phyloP scores from a whole-genome alignment of 2,888 invertebrate species.

The Siphonodentalium dalli region DNA sequence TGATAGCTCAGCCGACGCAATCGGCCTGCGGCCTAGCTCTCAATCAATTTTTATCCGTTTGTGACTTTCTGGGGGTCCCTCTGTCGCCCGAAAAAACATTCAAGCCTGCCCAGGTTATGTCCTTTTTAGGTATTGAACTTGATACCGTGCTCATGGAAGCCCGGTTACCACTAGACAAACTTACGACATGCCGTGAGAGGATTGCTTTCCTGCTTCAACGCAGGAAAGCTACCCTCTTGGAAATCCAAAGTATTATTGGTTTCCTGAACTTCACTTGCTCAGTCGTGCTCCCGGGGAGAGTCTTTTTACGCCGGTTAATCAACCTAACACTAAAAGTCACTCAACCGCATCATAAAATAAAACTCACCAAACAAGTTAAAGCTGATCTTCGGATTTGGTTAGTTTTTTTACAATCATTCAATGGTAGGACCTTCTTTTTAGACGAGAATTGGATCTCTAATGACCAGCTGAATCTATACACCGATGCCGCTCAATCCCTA shows the following conservation, averaged over 20 bases:
- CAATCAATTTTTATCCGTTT: background rate
- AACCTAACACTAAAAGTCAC: background rate
- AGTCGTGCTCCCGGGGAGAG: conserved; percentile 3
- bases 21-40: background rate
- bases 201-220: background rate
- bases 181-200: background rate
- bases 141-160: conserved; percentile 1
- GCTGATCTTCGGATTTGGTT: conserved; percentile 4
- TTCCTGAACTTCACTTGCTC: conserved; percentile 8
- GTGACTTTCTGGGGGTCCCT: background rate
- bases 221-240: background rate
- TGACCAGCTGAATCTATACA: background rate
- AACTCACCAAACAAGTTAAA: conserved; percentile 1
- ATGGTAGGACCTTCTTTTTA: conserved; percentile 5
- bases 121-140: conserved; percentile 2
- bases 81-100: background rate
- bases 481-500: conserved; percentile 4
- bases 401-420: conserved; percentile 1
- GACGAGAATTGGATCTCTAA: background rate
- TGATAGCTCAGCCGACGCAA: background rate
- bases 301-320: conserved; percentile 8
- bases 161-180: conserved; percentile 1
- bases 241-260: conserved; percentile 4
- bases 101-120: background rate
- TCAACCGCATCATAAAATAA: background rate